phyloP scores from a whole-genome alignment of 2,797 vertebrate species.

The Tragopan temminckii region DNA sequence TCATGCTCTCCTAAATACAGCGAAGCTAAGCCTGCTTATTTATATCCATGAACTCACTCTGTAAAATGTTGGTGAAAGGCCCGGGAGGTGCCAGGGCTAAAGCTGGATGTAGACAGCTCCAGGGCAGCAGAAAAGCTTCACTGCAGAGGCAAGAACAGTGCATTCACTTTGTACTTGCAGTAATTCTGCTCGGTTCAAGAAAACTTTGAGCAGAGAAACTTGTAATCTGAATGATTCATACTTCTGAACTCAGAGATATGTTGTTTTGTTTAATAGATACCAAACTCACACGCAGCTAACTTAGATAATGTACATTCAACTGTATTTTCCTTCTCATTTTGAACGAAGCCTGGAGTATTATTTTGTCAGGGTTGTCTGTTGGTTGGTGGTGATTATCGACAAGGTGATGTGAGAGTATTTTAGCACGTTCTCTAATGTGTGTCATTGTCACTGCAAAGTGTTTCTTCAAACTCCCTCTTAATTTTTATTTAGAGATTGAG shows the following conservation, averaged over 20 bases:
- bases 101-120: not conserved
- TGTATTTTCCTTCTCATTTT: not conserved
- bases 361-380: conserved; percentile 17
- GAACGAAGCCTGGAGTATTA: not conserved
- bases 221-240: not conserved
- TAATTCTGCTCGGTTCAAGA: not conserved
- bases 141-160: not conserved
- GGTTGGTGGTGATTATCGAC: not conserved
- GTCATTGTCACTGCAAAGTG: not conserved
- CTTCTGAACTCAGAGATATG: not conserved
- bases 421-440: not conserved
- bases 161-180: not conserved
- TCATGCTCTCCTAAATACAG: not conserved
- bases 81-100: not conserved
- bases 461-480: not conserved
- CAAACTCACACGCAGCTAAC: not conserved
- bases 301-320: not conserved
- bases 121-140: not conserved
- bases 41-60: not conserved
- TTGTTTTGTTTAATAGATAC: not conserved
- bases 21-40: not conserved
- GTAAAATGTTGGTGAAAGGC: not conserved
- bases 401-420: not conserved
- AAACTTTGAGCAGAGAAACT: not conserved
- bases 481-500: not conserved